Conservation (phyloP, 2,113 vertebrate species). For the Pomatostomus ruficeps region DNA sequence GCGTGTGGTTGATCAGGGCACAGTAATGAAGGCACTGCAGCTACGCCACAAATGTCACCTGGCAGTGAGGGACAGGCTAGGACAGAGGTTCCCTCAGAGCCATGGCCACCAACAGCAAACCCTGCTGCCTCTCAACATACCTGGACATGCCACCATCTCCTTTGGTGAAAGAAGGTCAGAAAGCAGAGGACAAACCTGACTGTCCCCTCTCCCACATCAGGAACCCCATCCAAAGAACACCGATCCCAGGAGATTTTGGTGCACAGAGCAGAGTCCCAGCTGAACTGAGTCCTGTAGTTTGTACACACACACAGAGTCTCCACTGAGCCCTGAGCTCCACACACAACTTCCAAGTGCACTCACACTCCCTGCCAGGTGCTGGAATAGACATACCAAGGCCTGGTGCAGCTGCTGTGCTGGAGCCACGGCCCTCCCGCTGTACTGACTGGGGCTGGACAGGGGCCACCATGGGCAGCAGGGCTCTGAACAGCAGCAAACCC, state of each 20-base stretch:
- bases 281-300: not conserved
- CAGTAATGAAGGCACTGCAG: not conserved
- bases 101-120: not conserved
- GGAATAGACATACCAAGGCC: not conserved
- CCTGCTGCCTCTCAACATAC: rapidly evolving
- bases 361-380: not conserved
- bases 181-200: not conserved
- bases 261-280: not conserved
- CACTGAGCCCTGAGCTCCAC: not conserved
- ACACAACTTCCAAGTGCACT: not conserved
- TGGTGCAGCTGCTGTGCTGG: not conserved
- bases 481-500: not conserved
- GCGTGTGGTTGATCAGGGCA: not conserved
- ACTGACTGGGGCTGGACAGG: not conserved
- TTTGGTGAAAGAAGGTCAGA: not conserved
- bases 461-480: not conserved
- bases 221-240: not conserved
- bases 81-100: not conserved
- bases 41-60: rapidly evolving
- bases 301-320: not conserved
- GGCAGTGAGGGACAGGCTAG: rapidly evolving
- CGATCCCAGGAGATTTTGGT: rapidly evolving
- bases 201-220: not conserved
- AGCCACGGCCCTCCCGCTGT: rapidly evolving
- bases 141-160: not conserved